A percentile compares a stretch with the other conserved stretches of the same genome.
Conservation (phyloP, 2,113 vertebrate species). For the Corythaeola cristata region DNA sequence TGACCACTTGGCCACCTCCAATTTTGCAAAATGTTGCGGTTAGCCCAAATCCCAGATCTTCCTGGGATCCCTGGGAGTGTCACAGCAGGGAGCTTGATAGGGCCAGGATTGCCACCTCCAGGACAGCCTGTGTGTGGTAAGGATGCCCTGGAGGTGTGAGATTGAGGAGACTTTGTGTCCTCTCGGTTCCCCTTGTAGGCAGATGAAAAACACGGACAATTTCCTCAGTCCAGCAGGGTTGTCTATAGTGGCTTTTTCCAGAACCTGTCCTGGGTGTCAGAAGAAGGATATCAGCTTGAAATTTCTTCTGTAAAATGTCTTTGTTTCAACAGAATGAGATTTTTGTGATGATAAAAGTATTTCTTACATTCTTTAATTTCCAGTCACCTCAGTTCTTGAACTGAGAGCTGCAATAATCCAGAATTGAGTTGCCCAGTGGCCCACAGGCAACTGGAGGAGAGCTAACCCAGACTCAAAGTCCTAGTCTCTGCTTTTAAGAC, state of each 20-base stretch:
- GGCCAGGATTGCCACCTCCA: neutral
- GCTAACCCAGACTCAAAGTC: neutral
- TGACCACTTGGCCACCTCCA: neutral
- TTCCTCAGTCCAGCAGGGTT: neutral
- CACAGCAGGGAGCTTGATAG: neutral
- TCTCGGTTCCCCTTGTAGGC: neutral
- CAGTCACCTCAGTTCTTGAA: neutral
- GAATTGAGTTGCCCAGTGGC: neutral
- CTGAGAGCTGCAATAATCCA: neutral
- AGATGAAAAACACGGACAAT: neutral
- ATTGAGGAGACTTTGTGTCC: accelerated
- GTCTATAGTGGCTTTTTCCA: neutral
- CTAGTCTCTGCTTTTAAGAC: neutral
- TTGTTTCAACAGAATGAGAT: neutral
- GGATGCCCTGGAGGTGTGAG: neutral
- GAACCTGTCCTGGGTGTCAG: neutral
- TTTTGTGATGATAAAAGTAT: neutral
- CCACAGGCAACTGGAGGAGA: neutral
- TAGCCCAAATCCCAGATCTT: neutral
- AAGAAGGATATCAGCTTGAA: neutral
- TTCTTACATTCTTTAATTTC: neutral
- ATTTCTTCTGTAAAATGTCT: neutral
- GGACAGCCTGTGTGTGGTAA: neutral
- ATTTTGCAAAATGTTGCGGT: neutral
- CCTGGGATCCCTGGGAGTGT: neutral